Evolutionary conservation across 30 jellyfish, hydroid and myxozoan species (phyloP).

Genomic region (Cassiopea andromeda): DNA sequence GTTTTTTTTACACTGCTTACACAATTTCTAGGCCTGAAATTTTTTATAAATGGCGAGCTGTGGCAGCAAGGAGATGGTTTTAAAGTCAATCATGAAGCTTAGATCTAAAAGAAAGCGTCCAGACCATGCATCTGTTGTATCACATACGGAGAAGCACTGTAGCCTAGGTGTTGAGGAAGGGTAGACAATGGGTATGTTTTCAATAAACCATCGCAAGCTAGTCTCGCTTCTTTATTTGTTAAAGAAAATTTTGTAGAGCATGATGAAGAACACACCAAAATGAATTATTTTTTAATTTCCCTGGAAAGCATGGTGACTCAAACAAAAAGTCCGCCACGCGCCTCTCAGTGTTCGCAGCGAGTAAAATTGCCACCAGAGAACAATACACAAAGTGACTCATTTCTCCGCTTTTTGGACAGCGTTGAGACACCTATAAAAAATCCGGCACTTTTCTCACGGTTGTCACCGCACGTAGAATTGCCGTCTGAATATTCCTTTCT

Average conservation of each 20-base stretch:
- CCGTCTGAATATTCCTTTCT: slow-evolving; percentile 3
- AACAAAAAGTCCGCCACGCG: neutral
- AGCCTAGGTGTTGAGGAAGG: slow-evolving; percentile 11
- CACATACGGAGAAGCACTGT: neutral
- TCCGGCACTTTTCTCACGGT: neutral
- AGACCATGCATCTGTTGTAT: slow-evolving; percentile 1
- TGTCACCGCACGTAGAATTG: slow-evolving; percentile 14
- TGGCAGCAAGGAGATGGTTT: neutral
- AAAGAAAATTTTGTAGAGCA: neutral
- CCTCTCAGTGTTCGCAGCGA: neutral
- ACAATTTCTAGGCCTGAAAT: neutral
- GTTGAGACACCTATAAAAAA: slow-evolving; percentile 1
- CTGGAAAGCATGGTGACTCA: neutral
- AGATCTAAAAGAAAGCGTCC: neutral
- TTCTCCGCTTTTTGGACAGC: neutral
- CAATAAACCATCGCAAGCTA: slow-evolving; percentile 10
- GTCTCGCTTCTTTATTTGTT: slow-evolving; percentile 1
- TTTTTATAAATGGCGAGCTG: neutral
- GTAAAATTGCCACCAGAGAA: slow-evolving; percentile 1
- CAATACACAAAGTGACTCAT: neutral
- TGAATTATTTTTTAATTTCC: neutral
- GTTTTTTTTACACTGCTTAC: neutral
- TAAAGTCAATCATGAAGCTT: neutral
- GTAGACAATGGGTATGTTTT: neutral
- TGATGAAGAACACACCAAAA: neutral